Conservation (phyloP, 2,888 invertebrate genomes). For the Cylindroiulus punctatus region DNA sequence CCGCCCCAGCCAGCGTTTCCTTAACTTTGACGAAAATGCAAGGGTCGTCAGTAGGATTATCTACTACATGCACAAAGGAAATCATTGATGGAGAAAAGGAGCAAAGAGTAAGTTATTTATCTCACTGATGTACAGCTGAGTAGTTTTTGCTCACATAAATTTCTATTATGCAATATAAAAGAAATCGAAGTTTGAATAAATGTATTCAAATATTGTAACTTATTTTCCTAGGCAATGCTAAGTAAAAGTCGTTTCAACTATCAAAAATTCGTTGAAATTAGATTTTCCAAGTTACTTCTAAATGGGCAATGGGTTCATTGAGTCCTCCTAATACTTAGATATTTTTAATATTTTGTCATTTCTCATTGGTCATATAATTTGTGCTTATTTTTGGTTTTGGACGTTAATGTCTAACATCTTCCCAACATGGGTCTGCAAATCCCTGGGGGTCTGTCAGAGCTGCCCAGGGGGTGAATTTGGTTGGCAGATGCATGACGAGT, state of each 20-base stretch:
- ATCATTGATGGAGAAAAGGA: background rate
- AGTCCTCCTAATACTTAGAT: too few relatives aligned
- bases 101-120: background rate
- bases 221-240: background rate
- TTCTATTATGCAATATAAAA: background rate
- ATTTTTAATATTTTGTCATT: too few relatives aligned
- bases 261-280: too few relatives aligned
- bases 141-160: background rate
- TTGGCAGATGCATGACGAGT: background rate
- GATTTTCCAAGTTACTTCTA: too few relatives aligned
- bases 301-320: too few relatives aligned
- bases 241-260: background rate
- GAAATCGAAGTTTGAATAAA: background rate
- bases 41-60: background rate
- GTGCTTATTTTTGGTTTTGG: background rate
- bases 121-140: background rate
- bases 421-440: background rate
- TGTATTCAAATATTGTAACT: background rate
- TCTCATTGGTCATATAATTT: too few relatives aligned
- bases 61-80: background rate
- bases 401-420: background rate
- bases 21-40: background rate
- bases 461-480: background rate
- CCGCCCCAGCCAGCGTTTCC: background rate
- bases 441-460: background rate